These are phyloP conservation scores for Xestia sexstrigata DNA, from an alignment of 2,888 invertebrate species.

Conservation along the genomic window DNA sequence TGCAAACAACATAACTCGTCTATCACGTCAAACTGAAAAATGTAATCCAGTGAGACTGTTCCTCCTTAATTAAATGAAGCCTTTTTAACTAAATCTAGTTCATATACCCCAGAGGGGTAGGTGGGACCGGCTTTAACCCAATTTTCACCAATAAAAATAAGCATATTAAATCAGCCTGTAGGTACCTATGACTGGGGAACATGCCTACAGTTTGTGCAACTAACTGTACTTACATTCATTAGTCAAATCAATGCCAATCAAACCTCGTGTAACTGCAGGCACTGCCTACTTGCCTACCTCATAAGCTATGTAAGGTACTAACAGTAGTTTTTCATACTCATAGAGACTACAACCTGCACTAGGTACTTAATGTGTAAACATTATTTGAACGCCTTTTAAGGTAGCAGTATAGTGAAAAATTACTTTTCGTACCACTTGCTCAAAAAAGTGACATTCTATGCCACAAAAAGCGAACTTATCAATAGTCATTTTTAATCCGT, in stretches of 20 bases:
- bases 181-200: neutral
- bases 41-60: neutral
- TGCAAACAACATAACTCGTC: constrained; percentile 37
- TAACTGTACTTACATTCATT: neutral
- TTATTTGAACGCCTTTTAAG: no score
- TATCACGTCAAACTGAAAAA: constrained; percentile 15
- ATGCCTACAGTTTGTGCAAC: neutral
- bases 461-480: no score
- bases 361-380: no score
- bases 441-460: no score
- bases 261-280: neutral
- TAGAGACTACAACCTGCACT: no score
- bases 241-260: neutral
- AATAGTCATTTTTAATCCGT: no score
- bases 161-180: neutral
- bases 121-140: neutral
- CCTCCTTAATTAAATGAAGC: neutral
- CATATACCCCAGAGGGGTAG: no score
- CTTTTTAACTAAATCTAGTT: neutral
- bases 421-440: no score
- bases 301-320: no score
- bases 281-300: no score
- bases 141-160: neutral
- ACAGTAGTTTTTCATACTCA: no score
- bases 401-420: no score